These are phyloP conservation scores for Eupsittula cactorum DNA, from an alignment of 2,113 vertebrate species.

Conservation along the genomic window DNA sequence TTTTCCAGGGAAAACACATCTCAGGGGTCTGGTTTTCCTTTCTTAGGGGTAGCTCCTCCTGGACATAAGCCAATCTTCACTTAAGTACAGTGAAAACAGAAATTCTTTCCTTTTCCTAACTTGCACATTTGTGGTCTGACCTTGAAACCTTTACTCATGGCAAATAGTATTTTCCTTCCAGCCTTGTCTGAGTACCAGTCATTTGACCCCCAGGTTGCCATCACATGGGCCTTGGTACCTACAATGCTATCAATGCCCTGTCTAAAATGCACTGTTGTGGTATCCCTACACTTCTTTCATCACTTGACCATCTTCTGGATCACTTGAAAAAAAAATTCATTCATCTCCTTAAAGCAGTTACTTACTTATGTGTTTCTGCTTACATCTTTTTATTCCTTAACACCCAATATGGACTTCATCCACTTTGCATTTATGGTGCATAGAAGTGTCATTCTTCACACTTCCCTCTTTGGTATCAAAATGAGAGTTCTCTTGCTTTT, in stretches of 20 bases:
- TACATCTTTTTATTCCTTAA: not conserved
- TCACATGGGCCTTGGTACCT: not conserved
- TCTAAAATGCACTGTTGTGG: not conserved
- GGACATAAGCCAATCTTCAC: not conserved
- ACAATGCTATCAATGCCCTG: not conserved
- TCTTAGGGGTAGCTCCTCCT: not conserved
- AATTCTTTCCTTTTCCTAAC: not conserved
- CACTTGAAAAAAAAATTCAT: not conserved
- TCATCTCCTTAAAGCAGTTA: not conserved
- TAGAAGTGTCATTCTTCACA: not conserved
- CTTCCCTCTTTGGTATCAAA: not conserved
- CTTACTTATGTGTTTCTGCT: not conserved
- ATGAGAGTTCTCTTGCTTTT: not conserved
- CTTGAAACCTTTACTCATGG: not conserved
- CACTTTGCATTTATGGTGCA: not conserved
- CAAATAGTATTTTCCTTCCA: not conserved
- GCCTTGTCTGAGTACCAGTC: not conserved
- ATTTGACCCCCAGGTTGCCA: not conserved
- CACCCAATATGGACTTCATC: not conserved
- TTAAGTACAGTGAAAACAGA: not conserved
- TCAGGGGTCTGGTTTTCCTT: not conserved
- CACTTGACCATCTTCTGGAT: not conserved
- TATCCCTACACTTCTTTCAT: rapidly evolving
- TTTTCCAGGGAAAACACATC: not conserved
- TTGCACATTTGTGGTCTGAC: not conserved